Evolutionary conservation across 2,888 invertebrate genomes (phyloP), one percentile per base, ranked within the genome.

Genomic region (Axea sp.): DNA sequence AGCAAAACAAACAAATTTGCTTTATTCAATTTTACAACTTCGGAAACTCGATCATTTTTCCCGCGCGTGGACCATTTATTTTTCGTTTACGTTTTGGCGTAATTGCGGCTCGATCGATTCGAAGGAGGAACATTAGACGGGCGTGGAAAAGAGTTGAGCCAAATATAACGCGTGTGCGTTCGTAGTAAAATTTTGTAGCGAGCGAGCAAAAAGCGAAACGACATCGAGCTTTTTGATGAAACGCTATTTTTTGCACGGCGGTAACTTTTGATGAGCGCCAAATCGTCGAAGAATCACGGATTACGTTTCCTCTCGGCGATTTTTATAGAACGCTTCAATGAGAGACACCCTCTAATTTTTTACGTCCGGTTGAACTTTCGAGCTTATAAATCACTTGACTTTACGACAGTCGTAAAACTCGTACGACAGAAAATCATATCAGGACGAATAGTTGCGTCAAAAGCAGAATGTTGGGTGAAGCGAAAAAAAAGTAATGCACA

Each of bases 381-480:
- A 53, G 41, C 71, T 71, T 62, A 62, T 71, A 71, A 71, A 64
- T 71, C 71, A 64, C 55, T 55, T 45, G 64, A 49, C 51, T 71
- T 57, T 62, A 60, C 60, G 71, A 57, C 65, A 15, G 28, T 47
- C 35, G 37, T 65, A 64, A 74, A 71, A 60, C 41, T 37, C 26
- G 45, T 47, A 47, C 33, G 69, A 39, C 62, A 59, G 41, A 55
- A 68, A 64, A 69, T 55, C 60, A 68, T 68, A 73, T 59, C 69
- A 69, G 69, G 51, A 75, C 55, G 60, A 76, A 69, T 75, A 35
- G 64, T 28, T 64, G 12, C 43, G 33, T 64, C 62, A 62, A 62
- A 41, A 39, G 31, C 28, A 51, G 51, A 7, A 51, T 35, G 19
- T 39, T 28, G 22, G 22, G 28, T 45, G 14, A 12, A 22, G 24